A percentile compares a stretch with the other conserved stretches of the same genome.
phyloP scores from a whole-genome alignment of 2,113 vertebrate genomes.

The Plotosus lineatus region DNA sequence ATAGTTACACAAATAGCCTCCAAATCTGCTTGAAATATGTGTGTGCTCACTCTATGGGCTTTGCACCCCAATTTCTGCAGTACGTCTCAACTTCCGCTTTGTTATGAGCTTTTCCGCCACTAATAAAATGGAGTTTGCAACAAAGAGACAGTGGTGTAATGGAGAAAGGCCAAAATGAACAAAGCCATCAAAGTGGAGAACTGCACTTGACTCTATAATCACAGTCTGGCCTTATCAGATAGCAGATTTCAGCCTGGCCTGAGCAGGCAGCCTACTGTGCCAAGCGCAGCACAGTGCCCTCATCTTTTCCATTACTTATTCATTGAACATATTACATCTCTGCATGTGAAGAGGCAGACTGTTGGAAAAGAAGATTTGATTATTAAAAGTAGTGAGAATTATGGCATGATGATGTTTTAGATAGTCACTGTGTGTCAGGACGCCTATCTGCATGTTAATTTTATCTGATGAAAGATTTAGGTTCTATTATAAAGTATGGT shows the following conservation, averaged over 20 bases:
- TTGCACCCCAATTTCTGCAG: not conserved
- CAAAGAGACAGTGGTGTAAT: conserved; percentile 28
- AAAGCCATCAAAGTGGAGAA: conserved; percentile 42
- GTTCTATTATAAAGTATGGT: not conserved
- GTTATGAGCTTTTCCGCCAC: conserved; percentile 23
- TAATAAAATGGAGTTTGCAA: conserved; percentile 42
- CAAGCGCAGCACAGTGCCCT: conserved; percentile 32
- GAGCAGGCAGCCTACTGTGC: conserved; percentile 28
- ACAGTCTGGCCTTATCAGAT: conserved; percentile 55
- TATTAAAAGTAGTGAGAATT: conserved; percentile 31
- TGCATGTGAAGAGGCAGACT: conserved; percentile 32
- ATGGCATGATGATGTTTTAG: conserved; percentile 31
- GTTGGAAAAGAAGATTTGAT: conserved; percentile 32
- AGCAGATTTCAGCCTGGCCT: conserved; percentile 42
- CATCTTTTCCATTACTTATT: conserved; percentile 37
- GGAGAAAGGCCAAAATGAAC: conserved; percentile 31
- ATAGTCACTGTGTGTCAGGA: conserved; percentile 11
- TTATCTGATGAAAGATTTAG: conserved; percentile 10
- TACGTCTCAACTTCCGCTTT: not conserved
- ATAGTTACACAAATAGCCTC: conserved; percentile 53
- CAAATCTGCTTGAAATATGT: conserved; percentile 52
- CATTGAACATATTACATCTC: conserved; percentile 35
- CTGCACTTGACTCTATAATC: conserved; percentile 43
- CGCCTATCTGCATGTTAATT: conserved; percentile 9
- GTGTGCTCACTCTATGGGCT: conserved; percentile 11